Base-by-base conservation (phyloP, 2,113 vertebrate genomes). In the Carassius carassius region DNA sequence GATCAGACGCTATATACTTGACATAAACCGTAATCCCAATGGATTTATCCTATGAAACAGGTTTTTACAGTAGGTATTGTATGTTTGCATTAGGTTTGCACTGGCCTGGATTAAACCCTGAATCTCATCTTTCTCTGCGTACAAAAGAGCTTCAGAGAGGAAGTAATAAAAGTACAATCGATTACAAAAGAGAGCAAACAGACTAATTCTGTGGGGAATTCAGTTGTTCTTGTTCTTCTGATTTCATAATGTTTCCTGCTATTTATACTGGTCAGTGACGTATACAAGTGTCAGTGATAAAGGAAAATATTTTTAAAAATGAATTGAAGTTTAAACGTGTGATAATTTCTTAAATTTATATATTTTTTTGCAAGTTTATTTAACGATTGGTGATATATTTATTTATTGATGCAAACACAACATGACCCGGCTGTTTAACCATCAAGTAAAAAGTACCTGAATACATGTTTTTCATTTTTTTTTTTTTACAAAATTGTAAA, bases 111-210 rank as follows among this genome's bases (percentile, higher is more conserved):
- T 78, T 63, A 62, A 72, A n/a, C 35, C 72, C 35, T 67, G 23
- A 37, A 81, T 35, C 44, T 49, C 41, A 85, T 75, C 29, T 23
- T 14, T 56, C 58, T 56, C 17, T 0, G 21, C 51, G 65, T 35
- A 74, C 41, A 76, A 76, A 65, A 65, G 82, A 77, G 73, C 60
- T 79, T 79, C 25, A 25, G 35, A 44, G 58, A 44, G 58, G 3
- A 67, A 81, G 7, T 67, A 69, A 49, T 29, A 19, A 17, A 23
- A 16, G 14, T 25, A 49, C 37, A 65, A 6, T 65, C 23, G 1
- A 51, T 49, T 1, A 3, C 49, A 51, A 81, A 32, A 67, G 62
- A 81, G 44, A 44, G 41, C 41, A 44, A 44, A 13, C 41, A 80
- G 60, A 75, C 14, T 69, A 51, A 81, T 25, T 19, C 41, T 67